Base-by-base conservation (phyloP, 2,888 invertebrate species). In the Cyaniris semiargus region DNA sequence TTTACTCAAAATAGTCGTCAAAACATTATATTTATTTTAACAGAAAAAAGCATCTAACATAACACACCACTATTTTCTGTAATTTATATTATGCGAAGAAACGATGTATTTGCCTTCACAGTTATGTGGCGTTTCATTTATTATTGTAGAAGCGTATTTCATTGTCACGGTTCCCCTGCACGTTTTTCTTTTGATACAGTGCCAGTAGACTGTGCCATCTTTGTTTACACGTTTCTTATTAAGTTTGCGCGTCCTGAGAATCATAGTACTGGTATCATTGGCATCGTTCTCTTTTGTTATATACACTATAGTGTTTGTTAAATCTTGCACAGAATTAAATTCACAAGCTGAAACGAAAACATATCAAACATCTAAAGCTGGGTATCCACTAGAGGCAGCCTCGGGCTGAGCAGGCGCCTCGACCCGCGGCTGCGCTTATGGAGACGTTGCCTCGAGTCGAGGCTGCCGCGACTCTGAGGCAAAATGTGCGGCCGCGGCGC, bases 161-260 rank as follows among this genome's bases (percentile, higher is more conserved):
- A 44, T 13, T 3, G 44, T 72, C 8, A 72, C 38, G 18, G 18
- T 72, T 21, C 71, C 71, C 71, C 44, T 72, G 13, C 71, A 72
- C 21, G 34, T 72, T 21, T 38, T 44, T 10, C 38, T 72, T 8
- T 72, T 72, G 44, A 72, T 44, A n/a, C 71, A 72, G 8, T 44
- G 71, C 70, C 70, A 71, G n/a, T 34, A 31, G 15, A 34, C 34
- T 34, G 70, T 34, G 70, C 70, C 70, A 34, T n/a, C 34, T 18
- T 34, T 71, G 13, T 44, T 72, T 34, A 44, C 38, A 4, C 71
- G 71, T 8, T 72, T 72, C 44, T 72, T 72, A n/a, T 72, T 72
- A 15, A 44, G 38, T 44, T 72, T 44, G 44, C 38, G n/a, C 4
- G 3, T n/a, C 44, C 34, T 21, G 1, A 38, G 3, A 34, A 72